Evolutionary conservation across 1,140 invertebrate genomes (phyloP), one percentile per base, ranked within the genome.

Genomic region (Drosophila persimilis): DNA sequence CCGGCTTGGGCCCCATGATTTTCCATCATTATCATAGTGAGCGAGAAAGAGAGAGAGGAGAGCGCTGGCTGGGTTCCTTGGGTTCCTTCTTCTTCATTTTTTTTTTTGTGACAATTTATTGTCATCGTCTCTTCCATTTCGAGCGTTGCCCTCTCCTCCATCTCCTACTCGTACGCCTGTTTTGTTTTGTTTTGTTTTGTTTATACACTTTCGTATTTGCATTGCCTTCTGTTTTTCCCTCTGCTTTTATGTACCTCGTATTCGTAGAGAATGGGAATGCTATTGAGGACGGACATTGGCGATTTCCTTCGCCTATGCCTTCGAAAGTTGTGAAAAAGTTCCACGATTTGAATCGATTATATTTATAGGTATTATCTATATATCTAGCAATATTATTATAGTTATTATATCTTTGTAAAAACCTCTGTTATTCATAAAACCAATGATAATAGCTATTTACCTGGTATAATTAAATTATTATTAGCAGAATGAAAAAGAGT

Each of bases 1-100:
- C 65, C 39, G 44, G 47, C 47, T 35, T 74, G 63, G 73, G 78
- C 81, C 11, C 83, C 66, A 86, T 86, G 81, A 88, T 88, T 86
- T 81, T 77, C 81, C 83, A 86, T 86, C 81, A 86, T 86, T 86
- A 86, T 88, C 83, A 88, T 88, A 72, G 81, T 63, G 73, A 43
- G 29, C 1, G 29, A 31, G 9, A 35, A 9, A 35, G 31, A 29
- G 29, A 9, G 31, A 31, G 31, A 31, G 2, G 1, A 17, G 17
- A 17, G 17, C 11, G 17, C 11, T 3, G 11, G 60, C 71, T 59
- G 66, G n/a, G 20, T 43, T 7, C 48, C 62, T 41, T 31, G 4
- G 29, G 50, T 55, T 11, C n/a, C 6, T 55, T 31, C 6, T 55
- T 31, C 13, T 6, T 1, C 0, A 0, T 31, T 4, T 45, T 53